phyloP scores from a whole-genome alignment of 2,888 invertebrate species.

The Galeopsomyia nigrocyanea region DNA sequence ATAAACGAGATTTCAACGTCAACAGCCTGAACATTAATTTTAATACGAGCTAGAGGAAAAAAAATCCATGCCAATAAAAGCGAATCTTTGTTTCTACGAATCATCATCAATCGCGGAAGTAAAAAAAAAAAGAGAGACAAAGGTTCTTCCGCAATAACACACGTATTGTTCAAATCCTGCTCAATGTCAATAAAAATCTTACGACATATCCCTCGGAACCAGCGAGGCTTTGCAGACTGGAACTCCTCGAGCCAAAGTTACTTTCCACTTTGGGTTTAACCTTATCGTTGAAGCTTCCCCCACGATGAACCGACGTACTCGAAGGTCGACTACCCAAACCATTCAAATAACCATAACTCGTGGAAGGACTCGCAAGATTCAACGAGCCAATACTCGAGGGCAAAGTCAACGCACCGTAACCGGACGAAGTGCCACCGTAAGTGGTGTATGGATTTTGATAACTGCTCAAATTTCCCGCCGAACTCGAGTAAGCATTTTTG shows the following conservation, averaged over 20 bases:
- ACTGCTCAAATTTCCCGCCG: constrained; percentile 65
- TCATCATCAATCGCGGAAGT: no score
- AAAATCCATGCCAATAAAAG: no score
- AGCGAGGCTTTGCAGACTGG: constrained; percentile 65
- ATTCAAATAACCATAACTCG: constrained; percentile 54
- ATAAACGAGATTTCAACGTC: no score
- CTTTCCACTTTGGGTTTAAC: constrained; percentile 57
- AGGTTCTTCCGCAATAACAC: no score
- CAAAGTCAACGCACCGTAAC: constrained; percentile 78
- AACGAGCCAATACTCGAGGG: constrained; percentile 74
- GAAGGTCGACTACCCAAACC: constrained; percentile 54
- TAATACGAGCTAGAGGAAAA: no score
- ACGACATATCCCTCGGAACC: constrained; percentile 89
- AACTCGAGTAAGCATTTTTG: constrained; percentile 62
- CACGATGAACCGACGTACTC: constrained; percentile 56
- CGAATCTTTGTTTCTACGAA: no score
- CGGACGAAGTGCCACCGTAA: constrained; percentile 76
- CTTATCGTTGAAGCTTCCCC: constrained; percentile 60
- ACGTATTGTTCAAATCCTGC: no score
- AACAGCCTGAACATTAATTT: no score
- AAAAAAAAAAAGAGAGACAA: no score
- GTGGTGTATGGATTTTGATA: constrained; percentile 70
- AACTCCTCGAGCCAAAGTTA: constrained; percentile 63
- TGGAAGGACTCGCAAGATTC: constrained; percentile 72
- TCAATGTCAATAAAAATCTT: constrained; percentile 66